phyloP scores from a whole-genome alignment of 2,888 invertebrate species.

The Oithona nana region DNA sequence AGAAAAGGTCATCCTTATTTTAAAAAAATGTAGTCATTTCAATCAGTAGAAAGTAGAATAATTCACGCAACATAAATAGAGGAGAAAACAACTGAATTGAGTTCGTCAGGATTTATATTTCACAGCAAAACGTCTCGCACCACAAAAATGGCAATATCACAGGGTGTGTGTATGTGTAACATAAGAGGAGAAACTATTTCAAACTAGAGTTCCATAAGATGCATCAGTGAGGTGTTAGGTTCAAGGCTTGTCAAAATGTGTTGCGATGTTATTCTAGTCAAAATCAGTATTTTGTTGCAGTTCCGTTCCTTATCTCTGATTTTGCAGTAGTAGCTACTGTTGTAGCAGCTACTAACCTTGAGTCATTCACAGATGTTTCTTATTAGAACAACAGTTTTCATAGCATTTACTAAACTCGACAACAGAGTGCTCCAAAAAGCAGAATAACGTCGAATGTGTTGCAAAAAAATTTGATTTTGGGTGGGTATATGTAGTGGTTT shows the following conservation, averaged over 20 bases:
- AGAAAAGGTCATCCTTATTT: no score
- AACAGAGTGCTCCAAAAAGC: neutral
- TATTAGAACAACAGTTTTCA: no score
- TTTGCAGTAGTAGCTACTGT: neutral
- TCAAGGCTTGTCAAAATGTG: neutral
- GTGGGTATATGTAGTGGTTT: no score
- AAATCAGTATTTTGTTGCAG: neutral
- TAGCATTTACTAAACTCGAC: neutral
- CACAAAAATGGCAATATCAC: slow-evolving; percentile 18
- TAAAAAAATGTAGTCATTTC: no score
- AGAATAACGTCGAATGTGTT: no score
- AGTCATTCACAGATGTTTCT: no score
- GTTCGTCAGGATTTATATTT: no score
- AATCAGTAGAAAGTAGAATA: no score
- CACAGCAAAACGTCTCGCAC: slow-evolving; percentile 16
- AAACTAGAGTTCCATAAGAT: neutral
- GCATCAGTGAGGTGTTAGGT: neutral
- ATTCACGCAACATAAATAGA: no score
- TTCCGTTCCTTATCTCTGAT: neutral
- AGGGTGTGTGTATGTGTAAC: no score
- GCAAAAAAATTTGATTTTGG: neutral
- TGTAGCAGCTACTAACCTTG: no score
- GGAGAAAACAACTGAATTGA: no score
- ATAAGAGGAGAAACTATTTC: neutral
- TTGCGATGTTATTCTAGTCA: neutral